These are phyloP conservation scores for Dipodomys spectabilis DNA, from an alignment of 2,113 vertebrate species.

Conservation along the genomic window DNA sequence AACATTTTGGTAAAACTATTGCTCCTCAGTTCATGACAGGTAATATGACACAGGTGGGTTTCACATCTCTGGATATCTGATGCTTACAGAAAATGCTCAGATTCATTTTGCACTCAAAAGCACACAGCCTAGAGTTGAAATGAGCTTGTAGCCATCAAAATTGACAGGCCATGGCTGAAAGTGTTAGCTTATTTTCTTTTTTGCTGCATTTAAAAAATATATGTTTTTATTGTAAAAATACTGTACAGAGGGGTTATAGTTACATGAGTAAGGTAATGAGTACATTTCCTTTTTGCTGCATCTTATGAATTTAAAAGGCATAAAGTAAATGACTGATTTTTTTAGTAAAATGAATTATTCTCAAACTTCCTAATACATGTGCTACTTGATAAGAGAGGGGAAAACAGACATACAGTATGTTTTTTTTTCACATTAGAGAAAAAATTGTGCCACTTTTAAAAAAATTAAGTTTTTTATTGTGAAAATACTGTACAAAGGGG, in stretches of 20 bases:
- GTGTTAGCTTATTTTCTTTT: conserved; percentile 7
- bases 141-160: background rate
- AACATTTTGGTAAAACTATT: background rate
- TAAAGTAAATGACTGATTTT: conserved; percentile 21
- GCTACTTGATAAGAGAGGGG: background rate
- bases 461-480: no score
- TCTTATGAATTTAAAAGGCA: background rate
- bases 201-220: no score
- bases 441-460: background rate
- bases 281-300: no score
- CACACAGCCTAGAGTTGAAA: background rate
- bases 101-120: background rate
- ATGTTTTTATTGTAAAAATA: no score
- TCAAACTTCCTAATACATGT: background rate
- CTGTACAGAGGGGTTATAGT: no score
- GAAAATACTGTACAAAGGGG: no score
- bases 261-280: no score
- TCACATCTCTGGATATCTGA: background rate
- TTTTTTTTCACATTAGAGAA: background rate
- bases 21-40: background rate
- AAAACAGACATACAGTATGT: background rate
- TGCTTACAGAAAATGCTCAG: background rate
- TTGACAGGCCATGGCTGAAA: background rate
- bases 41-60: background rate
- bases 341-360: background rate